Conservation (phyloP, 2,797 vertebrate genomes). For the Phrynocephalus guinanensis region DNA sequence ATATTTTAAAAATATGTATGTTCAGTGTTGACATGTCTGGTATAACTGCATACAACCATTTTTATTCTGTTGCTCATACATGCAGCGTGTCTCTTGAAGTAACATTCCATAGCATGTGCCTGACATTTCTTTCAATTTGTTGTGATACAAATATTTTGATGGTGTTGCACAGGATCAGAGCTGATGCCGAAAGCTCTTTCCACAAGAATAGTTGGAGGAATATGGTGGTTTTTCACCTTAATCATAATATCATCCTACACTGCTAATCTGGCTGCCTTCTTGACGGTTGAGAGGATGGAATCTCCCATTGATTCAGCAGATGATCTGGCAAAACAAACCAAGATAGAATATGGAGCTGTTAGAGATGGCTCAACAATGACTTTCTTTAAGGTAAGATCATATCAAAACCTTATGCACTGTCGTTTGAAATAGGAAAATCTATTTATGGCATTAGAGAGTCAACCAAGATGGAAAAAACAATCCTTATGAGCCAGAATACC, state of each 20-base stretch:
- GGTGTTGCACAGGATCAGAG: slow-evolving; percentile 89
- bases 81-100: slow-evolving; percentile 50
- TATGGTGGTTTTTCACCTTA: slow-evolving; percentile 99
- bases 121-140: slow-evolving; percentile 42
- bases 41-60: slow-evolving; percentile 61
- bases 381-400: slow-evolving; percentile 93
- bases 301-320: slow-evolving; percentile 96
- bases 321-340: slow-evolving; percentile 97
- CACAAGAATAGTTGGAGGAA: slow-evolving; percentile 97
- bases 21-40: slow-evolving; percentile 63
- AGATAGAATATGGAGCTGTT: slow-evolving; percentile 96
- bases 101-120: slow-evolving; percentile 33
- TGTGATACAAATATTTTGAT: slow-evolving; percentile 72
- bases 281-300: slow-evolving; percentile 98
- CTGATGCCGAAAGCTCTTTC: slow-evolving; percentile 98
- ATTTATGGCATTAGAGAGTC: background rate
- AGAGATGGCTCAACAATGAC: slow-evolving; percentile 98
- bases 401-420: background rate
- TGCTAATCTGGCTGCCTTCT: slow-evolving; percentile 96
- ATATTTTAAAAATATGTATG: slow-evolving; percentile 62
- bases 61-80: slow-evolving; percentile 58
- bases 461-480: background rate
- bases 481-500: background rate
- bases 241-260: slow-evolving; percentile 99
- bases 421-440: background rate